phyloP scores from a whole-genome alignment of 2,888 invertebrate species.

The Monoplex corrugatus region DNA sequence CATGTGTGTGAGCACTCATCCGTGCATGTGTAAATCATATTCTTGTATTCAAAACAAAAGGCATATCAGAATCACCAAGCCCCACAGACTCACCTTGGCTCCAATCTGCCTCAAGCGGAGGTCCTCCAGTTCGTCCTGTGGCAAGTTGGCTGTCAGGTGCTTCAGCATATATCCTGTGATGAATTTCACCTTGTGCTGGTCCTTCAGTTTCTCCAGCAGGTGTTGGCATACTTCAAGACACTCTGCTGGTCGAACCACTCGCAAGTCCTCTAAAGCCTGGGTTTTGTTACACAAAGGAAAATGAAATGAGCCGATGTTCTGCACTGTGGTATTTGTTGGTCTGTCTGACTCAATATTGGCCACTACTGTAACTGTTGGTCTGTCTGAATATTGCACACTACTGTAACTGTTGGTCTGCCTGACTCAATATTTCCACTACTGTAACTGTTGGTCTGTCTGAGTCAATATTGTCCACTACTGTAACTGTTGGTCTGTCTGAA shows the following conservation, averaged over 20 bases:
- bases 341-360: too few species aligned
- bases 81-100: slow-evolving; percentile 71
- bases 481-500: too few species aligned
- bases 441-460: too few species aligned
- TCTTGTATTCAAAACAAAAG: too few species aligned
- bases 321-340: too few species aligned
- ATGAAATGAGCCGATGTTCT: too few species aligned
- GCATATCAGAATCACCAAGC: neutral
- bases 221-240: slow-evolving; percentile 73
- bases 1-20: neutral
- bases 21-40: neutral
- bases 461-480: too few species aligned
- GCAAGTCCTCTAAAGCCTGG: slow-evolving; percentile 71
- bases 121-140: slow-evolving; percentile 60
- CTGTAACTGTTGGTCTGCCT: too few species aligned
- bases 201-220: slow-evolving; percentile 66
- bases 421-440: too few species aligned
- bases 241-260: slow-evolving; percentile 52
- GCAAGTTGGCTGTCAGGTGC: slow-evolving; percentile 64
- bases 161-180: slow-evolving; percentile 74
- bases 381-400: too few species aligned
- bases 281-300: neutral
- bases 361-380: too few species aligned
- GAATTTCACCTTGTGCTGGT: slow-evolving; percentile 73
- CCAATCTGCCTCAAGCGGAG: slow-evolving; percentile 73